These are phyloP conservation scores for Stictonetta naevosa DNA, from an alignment of 2,113 vertebrate genomes.

Conservation along the genomic window DNA sequence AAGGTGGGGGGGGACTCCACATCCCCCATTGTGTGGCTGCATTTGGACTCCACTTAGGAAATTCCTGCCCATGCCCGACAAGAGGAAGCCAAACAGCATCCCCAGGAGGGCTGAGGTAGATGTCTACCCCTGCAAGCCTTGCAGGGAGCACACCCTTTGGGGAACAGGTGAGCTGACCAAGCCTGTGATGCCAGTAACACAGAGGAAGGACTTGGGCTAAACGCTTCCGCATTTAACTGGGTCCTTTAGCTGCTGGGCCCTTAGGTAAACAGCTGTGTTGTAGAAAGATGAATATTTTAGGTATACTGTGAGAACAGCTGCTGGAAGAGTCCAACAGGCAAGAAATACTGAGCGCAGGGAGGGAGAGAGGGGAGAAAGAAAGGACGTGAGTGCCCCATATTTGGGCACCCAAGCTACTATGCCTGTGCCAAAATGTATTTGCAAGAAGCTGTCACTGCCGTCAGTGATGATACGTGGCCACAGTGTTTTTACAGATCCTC, in stretches of 20 bases:
- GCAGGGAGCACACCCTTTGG: accelerated
- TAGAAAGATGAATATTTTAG: background rate
- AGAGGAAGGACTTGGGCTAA: background rate
- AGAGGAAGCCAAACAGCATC: background rate
- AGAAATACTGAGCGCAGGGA: background rate
- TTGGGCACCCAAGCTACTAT: background rate
- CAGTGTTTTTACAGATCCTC: background rate
- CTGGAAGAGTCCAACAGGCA: background rate
- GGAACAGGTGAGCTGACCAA: background rate
- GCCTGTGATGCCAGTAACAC: background rate
- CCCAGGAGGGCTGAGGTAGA: background rate
- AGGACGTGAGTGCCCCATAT: background rate
- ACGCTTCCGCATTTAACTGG: background rate
- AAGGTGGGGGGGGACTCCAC: background rate
- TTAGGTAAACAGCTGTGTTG: background rate
- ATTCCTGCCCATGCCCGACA: background rate
- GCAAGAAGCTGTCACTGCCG: background rate
- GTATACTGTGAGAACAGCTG: background rate
- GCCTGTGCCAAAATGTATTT: background rate
- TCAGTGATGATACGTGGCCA: background rate
- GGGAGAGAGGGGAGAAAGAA: background rate
- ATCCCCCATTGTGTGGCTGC: background rate
- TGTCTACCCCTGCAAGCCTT: background rate
- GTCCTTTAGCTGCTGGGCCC: background rate
- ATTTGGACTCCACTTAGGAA: accelerated